Evolutionary conservation across 2,113 vertebrate species (phyloP).

Genomic region (Nibea coibor): DNA sequence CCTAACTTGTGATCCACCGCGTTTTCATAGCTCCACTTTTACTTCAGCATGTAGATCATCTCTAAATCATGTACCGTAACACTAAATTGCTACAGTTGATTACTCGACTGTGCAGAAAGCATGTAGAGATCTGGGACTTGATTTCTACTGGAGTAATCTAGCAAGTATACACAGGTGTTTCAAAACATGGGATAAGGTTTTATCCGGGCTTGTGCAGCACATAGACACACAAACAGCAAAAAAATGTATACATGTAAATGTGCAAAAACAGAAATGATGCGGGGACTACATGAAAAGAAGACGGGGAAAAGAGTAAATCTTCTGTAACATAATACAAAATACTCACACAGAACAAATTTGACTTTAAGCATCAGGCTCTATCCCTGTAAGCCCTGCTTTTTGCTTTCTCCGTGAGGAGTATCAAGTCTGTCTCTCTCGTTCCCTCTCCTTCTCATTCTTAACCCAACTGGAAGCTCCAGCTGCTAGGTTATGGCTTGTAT

Average conservation of each 20-base stretch:
- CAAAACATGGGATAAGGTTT: not conserved
- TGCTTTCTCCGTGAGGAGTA: slow-evolving; percentile 42
- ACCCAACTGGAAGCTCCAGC: slow-evolving; percentile 77
- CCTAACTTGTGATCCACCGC: not conserved
- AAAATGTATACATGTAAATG: not conserved
- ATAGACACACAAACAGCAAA: not conserved
- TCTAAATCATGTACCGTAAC: not conserved
- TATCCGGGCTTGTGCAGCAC: not conserved
- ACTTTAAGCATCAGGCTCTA: slow-evolving; percentile 33
- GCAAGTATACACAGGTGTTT: not conserved
- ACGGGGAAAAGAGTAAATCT: slow-evolving; percentile 3
- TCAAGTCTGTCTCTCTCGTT: slow-evolving; percentile 25
- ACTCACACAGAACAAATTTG: slow-evolving; percentile 29
- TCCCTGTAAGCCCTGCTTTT: slow-evolving; percentile 28
- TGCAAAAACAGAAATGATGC: not conserved
- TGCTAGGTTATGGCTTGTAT: slow-evolving; percentile 73
- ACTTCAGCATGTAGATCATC: not conserved
- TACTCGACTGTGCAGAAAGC: not conserved
- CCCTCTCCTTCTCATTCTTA: slow-evolving; percentile 45
- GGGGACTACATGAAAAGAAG: not conserved
- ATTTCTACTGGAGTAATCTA: not conserved
- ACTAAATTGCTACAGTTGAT: not conserved
- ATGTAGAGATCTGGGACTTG: slow-evolving; percentile 6
- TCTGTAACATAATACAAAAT: slow-evolving; percentile 1
- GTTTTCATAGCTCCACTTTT: slow-evolving; percentile 5